These are phyloP conservation scores for Heliconius ethilla DNA, from an alignment of 2,888 invertebrate genomes.

Conservation along the genomic window DNA sequence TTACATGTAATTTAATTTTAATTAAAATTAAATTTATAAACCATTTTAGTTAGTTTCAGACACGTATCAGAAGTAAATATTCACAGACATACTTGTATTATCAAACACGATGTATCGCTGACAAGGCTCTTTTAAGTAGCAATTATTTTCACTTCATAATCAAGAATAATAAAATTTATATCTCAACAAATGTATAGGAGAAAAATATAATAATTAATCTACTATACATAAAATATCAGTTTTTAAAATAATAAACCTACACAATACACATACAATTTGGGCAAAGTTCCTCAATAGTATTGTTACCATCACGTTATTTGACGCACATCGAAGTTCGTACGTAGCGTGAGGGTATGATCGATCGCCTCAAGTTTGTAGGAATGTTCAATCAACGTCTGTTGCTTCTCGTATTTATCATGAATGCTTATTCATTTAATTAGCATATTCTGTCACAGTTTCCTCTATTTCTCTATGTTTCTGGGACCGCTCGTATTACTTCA, in stretches of 20 bases:
- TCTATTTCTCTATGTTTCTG: not conserved
- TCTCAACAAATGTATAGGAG: no score
- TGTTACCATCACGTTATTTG: constrained; percentile 15
- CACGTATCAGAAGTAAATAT: no score
- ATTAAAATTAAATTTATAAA: no score
- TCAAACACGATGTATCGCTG: no score
- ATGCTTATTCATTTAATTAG: constrained; percentile 42
- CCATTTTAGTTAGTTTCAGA: no score
- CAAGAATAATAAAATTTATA: no score
- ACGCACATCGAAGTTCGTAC: not conserved
- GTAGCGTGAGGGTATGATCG: constrained; percentile 36
- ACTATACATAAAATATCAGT: no score
- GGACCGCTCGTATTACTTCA: not conserved
- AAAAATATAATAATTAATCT: no score
- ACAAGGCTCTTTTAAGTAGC: no score
- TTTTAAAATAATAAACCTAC: not conserved
- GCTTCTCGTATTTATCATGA: constrained; percentile 45
- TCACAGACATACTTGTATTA: no score
- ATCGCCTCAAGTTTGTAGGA: constrained; percentile 41
- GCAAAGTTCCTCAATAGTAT: not conserved
- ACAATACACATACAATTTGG: not conserved
- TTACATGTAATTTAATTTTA: no score
- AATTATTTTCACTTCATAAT: no score
- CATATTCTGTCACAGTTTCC: constrained; percentile 18
- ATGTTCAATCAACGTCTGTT: constrained; percentile 48